Percentiles rank a stretch among this genome's conserved stretches.
These are phyloP conservation scores for Metridium senile DNA, from an alignment of 92 coral and sea anemone species.

Conservation along the genomic window DNA sequence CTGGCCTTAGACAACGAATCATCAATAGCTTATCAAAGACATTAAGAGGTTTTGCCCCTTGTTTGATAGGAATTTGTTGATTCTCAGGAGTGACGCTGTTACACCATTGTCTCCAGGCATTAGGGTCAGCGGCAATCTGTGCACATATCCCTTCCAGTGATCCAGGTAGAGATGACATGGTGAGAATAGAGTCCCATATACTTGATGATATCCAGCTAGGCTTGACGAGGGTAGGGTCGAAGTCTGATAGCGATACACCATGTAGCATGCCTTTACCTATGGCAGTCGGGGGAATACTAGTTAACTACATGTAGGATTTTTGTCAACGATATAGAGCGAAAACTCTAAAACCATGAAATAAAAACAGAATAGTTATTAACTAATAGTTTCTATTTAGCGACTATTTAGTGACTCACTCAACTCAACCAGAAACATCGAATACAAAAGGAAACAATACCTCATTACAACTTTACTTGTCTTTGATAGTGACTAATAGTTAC, in stretches of 20 bases:
- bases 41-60: conserved; percentile 20
- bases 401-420: too few relatives aligned
- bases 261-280: conserved; percentile 61
- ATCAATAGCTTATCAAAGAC: conserved; percentile 63
- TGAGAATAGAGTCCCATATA: conserved; percentile 80
- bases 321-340: too few relatives aligned
- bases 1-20: conserved; percentile 86
- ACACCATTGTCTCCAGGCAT: conserved; percentile 90
- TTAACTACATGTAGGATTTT: too few relatives aligned
- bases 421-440: too few relatives aligned
- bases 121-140: conserved; percentile 82
- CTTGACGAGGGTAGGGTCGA: conserved; percentile 92
- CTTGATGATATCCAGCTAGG: conserved; percentile 85
- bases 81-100: conserved; percentile 71
- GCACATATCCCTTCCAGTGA: conserved; percentile 94
- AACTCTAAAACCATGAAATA: too few relatives aligned
- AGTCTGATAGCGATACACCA: conserved; percentile 84
- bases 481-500: too few relatives aligned
- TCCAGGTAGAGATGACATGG: conserved; percentile 80
- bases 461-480: too few relatives aligned
- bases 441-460: too few relatives aligned
- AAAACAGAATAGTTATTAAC: too few relatives aligned
- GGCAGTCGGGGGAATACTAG: too few relatives aligned
- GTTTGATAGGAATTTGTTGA: conserved; percentile 56
- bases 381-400: too few relatives aligned